Conservation (phyloP, 2,888 invertebrate species). For the Drosophila crucigera region DNA sequence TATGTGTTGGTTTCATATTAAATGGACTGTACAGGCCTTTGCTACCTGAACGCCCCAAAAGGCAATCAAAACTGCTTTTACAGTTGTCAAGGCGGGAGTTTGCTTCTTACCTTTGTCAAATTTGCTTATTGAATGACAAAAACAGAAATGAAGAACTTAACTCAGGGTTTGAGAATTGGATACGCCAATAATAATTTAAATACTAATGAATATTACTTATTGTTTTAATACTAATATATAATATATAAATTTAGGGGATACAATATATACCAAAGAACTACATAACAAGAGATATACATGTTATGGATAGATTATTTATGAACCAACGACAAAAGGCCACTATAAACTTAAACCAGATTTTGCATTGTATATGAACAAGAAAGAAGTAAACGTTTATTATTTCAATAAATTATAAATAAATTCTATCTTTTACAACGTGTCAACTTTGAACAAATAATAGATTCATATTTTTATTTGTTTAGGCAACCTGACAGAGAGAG, state of each 20-base stretch:
- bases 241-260: background rate
- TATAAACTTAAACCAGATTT: background rate
- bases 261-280: background rate
- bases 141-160: background rate
- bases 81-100: background rate
- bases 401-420: background rate
- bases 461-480: background rate
- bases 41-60: background rate
- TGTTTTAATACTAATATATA: too few relatives aligned
- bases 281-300: background rate
- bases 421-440: background rate
- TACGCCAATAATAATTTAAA: background rate
- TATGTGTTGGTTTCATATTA: background rate
- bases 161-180: too few relatives aligned
- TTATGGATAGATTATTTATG: background rate
- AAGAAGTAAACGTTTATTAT: background rate
- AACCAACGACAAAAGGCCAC: background rate
- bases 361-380: background rate
- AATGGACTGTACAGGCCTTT: background rate
- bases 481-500: background rate
- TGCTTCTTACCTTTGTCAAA: constrained; percentile 25
- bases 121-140: constrained; percentile 11
- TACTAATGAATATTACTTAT: background rate
- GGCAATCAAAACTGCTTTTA: constrained; percentile 10
- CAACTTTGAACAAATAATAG: background rate